Base-by-base conservation (phyloP, 2,113 vertebrate genomes). In the Arothron firmamentum region DNA sequence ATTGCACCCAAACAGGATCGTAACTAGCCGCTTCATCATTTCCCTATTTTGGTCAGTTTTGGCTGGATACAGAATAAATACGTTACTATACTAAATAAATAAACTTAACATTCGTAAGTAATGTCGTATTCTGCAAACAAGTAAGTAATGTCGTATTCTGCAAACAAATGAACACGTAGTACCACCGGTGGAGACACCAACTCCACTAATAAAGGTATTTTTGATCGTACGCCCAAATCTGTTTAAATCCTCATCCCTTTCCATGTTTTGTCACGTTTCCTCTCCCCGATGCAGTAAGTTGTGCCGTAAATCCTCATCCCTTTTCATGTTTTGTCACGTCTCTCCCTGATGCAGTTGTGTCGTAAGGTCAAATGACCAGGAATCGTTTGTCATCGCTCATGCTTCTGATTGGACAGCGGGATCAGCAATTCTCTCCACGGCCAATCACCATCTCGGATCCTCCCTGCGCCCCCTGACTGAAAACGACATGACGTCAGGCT, bases 401-500 rank as follows among this genome's bases (percentile, higher is more conserved):
- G 10, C n/a, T 15, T 55, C 0, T 58, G 57, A 82, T 86, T 88
- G 83, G 80, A 14, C 38, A 10, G 4, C 0, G 8, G 0, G 17
- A 10, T 2, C 43, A 55, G 15, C 12, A 34, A 18, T n/a, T 2
- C 0, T 12, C 1, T 1, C 10, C 0, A 5, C 47, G 63, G 28
- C 85, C 84, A 86, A 87, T 83, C 79, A 0, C 0, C 14, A 51
- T 13, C 31, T 19, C 61, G 14, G 0, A 47, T 17, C 2, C 45
- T 47, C 12, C 6, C 2, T 0, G 14, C 21, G 15, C 53, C 6
- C 16, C 5, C 23, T 23, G 21, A 4, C 28, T 38, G 41, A 8
- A 62, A 34, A 12, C 75, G 71, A 85, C 84, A 82, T 88, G 73
- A 87, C 59, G 57, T 20, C 52, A 66, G 48, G 50, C 51, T 41